Percentiles rank a stretch among this genome's conserved stretches.
Conservation (phyloP, 1,140 invertebrate genomes). For the Kradibia gibbosae region DNA sequence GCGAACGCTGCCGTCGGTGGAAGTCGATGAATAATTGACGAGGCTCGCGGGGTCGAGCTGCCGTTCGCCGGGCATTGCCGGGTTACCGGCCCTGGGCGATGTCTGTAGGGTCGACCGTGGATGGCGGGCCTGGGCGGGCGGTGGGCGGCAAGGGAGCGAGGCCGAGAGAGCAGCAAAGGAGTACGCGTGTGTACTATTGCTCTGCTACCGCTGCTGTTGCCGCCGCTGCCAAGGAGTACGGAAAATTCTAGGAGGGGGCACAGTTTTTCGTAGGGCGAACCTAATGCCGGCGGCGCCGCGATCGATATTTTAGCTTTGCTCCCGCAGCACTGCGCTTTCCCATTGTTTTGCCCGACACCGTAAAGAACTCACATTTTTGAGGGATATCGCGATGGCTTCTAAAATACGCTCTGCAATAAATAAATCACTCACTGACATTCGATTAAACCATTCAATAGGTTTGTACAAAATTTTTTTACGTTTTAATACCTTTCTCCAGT, state of each 20-base stretch:
- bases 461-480: background rate
- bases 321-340: background rate
- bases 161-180: no score
- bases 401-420: background rate
- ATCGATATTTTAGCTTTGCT: constrained; percentile 50
- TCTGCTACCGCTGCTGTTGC: no score
- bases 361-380: background rate
- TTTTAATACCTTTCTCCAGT: background rate
- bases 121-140: no score
- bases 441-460: background rate
- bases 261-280: constrained; percentile 30
- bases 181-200: no score
- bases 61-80: background rate
- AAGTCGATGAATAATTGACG: constrained; percentile 42
- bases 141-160: no score
- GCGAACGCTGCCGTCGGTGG: background rate
- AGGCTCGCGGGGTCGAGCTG: background rate
- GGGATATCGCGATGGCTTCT: background rate
- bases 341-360: background rate
- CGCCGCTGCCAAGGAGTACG: background rate
- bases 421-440: background rate
- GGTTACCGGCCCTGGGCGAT: background rate
- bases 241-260: constrained; percentile 5
- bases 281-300: constrained; percentile 42
- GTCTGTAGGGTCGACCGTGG: no score